Evolutionary conservation across 2,888 invertebrate species (phyloP).

Genomic region (Lasioglossum lativentre): DNA sequence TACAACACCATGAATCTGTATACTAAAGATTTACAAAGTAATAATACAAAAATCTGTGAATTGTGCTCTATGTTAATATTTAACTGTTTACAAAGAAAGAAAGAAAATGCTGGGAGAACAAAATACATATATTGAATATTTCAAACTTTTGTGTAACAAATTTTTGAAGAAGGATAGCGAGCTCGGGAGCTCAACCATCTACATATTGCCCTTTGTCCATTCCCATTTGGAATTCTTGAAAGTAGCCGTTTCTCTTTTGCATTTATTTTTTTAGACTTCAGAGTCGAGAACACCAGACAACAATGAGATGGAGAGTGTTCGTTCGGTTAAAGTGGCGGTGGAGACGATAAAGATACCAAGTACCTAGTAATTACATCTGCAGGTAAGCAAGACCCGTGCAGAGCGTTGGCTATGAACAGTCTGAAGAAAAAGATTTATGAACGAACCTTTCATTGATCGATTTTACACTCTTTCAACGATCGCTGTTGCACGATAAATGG

Average conservation of each 20-base stretch:
- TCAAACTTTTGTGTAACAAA: too few species aligned
- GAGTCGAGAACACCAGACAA: constrained; percentile 81
- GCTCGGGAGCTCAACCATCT: constrained; percentile 64
- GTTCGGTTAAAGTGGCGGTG: constrained; percentile 79
- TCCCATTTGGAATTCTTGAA: constrained; percentile 76
- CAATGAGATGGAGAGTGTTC: constrained; percentile 80
- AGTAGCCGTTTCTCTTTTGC: constrained; percentile 57
- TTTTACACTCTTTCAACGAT: not conserved
- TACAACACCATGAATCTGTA: too few species aligned
- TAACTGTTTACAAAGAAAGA: too few species aligned
- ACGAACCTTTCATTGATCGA: not conserved
- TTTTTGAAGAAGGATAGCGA: constrained; percentile 18
- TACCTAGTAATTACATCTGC: constrained; percentile 81
- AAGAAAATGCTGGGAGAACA: too few species aligned
- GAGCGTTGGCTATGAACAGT: constrained; percentile 70
- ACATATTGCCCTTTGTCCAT: constrained; percentile 77
- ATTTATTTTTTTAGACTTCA: constrained; percentile 74
- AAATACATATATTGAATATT: too few species aligned
- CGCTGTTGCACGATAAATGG: too few species aligned
- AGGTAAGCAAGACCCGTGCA: constrained; percentile 70
- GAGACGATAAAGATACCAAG: constrained; percentile 81
- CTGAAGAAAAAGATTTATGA: constrained; percentile 11
- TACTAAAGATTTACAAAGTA: too few species aligned
- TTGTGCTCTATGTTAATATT: too few species aligned
- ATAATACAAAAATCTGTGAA: too few species aligned